Base-by-base conservation (phyloP, 2,888 invertebrate species). In the Lordiphosa andalusiaca region DNA sequence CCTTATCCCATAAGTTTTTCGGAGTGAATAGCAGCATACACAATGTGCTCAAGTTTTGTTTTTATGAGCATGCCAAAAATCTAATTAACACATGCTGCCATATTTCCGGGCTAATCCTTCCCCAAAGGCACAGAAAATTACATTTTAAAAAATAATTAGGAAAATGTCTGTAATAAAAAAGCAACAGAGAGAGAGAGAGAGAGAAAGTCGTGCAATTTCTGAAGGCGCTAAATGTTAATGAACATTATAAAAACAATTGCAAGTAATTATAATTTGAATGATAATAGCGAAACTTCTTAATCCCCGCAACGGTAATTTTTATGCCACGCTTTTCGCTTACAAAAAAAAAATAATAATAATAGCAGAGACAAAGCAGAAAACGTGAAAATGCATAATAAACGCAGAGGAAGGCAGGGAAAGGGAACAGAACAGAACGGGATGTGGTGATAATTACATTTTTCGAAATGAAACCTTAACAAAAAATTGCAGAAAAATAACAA, bases 191-290 rank as follows among this genome's bases (percentile, higher is more conserved):
- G 21, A 2, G 23, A 41, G 12, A 30, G 44, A 44, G 5, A 33
- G 42, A 44, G 42, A 44, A 4, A 30, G 54, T 71, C 61, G 39
- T 71, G 75, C 72, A 72, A 74, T 72, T 84, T 70, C 78, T 65
- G 78, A 77, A 77, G 77, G 78, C 84, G 84, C 71, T 77, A 77
- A 77, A 77, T 84, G 77, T 81, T 77, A 77, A 77, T 77, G 84
- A 77, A 84, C 77, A 77, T 77, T 77, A 84, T 68, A 77, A 78
- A 78, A 84, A 80, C 85, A 80, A 80, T 84, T 84, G 83, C 80
- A 69, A 85, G 85, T 80, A 80, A 80, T 80, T 84, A 80, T 85
- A 83, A 85, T 80, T 80, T 84, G 80, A 83, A 85, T 85, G 80
- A 83, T 80, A 80, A 85, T 85, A 84, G 85, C 80, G 67, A 72